phyloP scores from a whole-genome alignment of 2,888 invertebrate genomes.

The Schrankia costaestrigalis region DNA sequence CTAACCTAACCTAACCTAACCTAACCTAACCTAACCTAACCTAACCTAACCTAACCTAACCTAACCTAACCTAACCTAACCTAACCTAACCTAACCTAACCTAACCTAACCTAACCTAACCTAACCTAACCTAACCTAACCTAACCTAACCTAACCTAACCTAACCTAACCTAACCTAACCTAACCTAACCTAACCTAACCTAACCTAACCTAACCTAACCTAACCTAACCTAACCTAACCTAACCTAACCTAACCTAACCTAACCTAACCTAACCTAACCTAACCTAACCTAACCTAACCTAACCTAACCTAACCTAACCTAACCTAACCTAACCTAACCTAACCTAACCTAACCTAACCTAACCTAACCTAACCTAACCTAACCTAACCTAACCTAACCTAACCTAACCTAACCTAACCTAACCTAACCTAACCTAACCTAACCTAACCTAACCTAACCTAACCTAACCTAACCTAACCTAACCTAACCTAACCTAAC shows the following conservation, averaged over 20 bases:
- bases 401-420: slow-evolving; percentile 4
- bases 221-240: no score
- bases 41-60: slow-evolving; percentile 12
- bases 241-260: no score
- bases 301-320: neutral
- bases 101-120: no score
- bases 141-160: no score
- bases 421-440: slow-evolving; percentile 8
- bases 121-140: no score
- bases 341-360: slow-evolving; percentile 7
- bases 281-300: no score
- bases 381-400: slow-evolving; percentile 7
- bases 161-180: no score
- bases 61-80: slow-evolving; percentile 6
- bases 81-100: no score
- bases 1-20: slow-evolving; percentile 12
- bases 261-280: no score
- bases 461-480: slow-evolving; percentile 17
- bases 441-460: slow-evolving; percentile 15
- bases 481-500: slow-evolving; percentile 19
- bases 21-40: slow-evolving; percentile 11
- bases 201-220: no score
- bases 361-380: slow-evolving; percentile 7
- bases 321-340: slow-evolving; percentile 4
- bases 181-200: no score